Base-by-base conservation (phyloP, 2,888 invertebrate species). In the Theodoxus fluviatilis region DNA sequence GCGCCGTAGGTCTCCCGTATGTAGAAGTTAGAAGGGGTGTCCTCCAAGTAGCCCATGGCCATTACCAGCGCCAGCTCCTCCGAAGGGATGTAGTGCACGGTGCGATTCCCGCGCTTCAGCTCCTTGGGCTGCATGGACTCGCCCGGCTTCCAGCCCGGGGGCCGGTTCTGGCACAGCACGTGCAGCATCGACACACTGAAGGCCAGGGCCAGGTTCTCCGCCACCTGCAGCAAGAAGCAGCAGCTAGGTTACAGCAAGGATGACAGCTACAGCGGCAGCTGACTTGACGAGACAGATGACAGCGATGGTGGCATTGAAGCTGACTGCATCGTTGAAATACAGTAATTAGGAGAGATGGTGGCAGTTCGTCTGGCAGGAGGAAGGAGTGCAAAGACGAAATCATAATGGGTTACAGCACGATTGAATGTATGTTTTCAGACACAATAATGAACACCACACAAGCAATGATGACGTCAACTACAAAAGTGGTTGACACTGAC, bases 141-240 rank as follows among this genome's bases (percentile, higher is more conserved):
- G 3, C 74, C 72, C 2, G 76, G 74, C 22, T 66, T 49, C 74
- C 75, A 75, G 70, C 67, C 66, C 6, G 70, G 57, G 7, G 82
- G 80, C 63, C 88, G 86, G 0, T 89, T 89, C 78, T 89, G 88
- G 76, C 88, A 89, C 18, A 89, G 83, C n/a, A 89, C 88, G 75
- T 89, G 88, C 25, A 89, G 82, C 7, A 89, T 81, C n/a, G 88
- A 83, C 9, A 89, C 86, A 63, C 86, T 84, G 81, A 89, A 89
- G 9, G 88, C 85, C 68, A 87, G 78, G 22, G 88, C 87, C 12
- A 89, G 81, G 72, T 88, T 87, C 78, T 89, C 88, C 2, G 87
- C 87, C 15, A 88, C 86, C 70, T 87, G n/a, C n/a, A n/a, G n/a
- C n/a, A n/a, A n/a, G n/a, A n/a, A n/a, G n/a, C 84, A 55, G n/a